Evolutionary conservation across 2,888 invertebrate genomes (phyloP), one percentile per base, ranked within the genome.

Genomic region (Synergus gifuensis): DNA sequence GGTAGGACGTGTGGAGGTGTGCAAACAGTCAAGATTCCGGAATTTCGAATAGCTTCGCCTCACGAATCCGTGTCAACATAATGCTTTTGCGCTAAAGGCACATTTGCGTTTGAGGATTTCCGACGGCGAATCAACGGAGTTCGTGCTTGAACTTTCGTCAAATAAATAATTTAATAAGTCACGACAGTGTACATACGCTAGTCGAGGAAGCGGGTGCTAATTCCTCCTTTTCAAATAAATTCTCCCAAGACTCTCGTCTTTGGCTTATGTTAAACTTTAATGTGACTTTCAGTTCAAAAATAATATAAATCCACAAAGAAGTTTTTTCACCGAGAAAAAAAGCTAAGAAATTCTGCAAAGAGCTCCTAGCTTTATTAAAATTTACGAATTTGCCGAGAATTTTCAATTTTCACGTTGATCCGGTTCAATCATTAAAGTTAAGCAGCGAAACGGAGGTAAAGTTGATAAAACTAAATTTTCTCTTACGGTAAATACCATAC

Each of bases 21-120:
- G 84, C 82, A 85, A 86, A 86, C 83, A 85, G 82, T 81, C 81
- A 84, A 85, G 85, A 84, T 83, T 84, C 79, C 76, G 81, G 81
- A 83, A 85, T 84, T 84, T 84, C 81, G 83, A 83, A 82, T 80
- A 78, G 82, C 83, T 78, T 58, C 76, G 78, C 80, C 79, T 81
- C 84, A 80, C 77, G 81, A 83, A 83, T 83, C 80, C 79, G 80
- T 83, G 83, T 83, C 83, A 83, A 83, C 83, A 83, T 83, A 83
- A 83, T 83, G 83, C 83, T 81, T 80, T 79, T 79, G 83, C 80
- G 81, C 83, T 79, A 81, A 79, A 84, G 80, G 79, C 82, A 80
- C 83, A 83, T 84, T 85, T 79, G 77, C 84, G 81, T 84, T 85
- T 83, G 83, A 84, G 80, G 82, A 81, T 82, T 83, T 85, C 82